Conservation (phyloP, 1,140 invertebrate species). For the Eriocheir sinensis region DNA sequence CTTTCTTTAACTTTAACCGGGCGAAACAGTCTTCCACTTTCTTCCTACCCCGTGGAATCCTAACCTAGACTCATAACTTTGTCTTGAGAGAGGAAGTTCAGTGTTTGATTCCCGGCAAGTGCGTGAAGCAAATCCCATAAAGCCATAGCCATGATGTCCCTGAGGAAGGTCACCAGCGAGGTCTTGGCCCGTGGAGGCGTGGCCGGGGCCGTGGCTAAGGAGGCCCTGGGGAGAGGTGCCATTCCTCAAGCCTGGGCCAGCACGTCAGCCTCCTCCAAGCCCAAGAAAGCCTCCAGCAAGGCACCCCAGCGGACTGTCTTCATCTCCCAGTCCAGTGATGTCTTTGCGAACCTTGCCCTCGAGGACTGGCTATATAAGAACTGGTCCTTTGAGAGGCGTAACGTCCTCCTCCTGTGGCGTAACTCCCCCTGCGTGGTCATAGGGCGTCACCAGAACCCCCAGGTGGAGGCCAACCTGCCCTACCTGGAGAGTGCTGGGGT, state of each 20-base stretch:
- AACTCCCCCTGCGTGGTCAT: slow-evolving; percentile 97
- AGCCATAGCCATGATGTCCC: not conserved
- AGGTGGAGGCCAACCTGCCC: slow-evolving; percentile 92
- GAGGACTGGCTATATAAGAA: slow-evolving; percentile 95
- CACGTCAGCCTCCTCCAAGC: not conserved
- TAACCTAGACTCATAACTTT: not conserved
- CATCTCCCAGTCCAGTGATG: slow-evolving; percentile 94
- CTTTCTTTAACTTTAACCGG: not conserved
- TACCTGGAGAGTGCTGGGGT: slow-evolving; percentile 86
- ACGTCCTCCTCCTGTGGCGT: slow-evolving; percentile 93
- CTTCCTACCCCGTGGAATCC: not conserved
- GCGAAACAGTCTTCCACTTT: not conserved
- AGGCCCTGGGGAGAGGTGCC: not conserved
- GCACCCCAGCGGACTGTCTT: slow-evolving; percentile 89
- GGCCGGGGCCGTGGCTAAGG: not conserved
- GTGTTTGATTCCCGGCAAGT: no score
- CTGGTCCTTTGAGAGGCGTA: slow-evolving; percentile 84
- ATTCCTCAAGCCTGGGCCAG: slow-evolving; percentile 14
- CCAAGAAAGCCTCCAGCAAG: not conserved
- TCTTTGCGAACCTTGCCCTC: slow-evolving; percentile 95
- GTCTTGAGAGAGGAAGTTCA: no score
- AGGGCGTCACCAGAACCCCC: slow-evolving; percentile 98
- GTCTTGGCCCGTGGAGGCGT: not conserved
- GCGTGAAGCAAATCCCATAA: not conserved
- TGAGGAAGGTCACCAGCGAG: slow-evolving; percentile 29